These are phyloP conservation scores for Centropus bengalensis DNA, from an alignment of 2,113 vertebrate genomes.

Conservation along the genomic window DNA sequence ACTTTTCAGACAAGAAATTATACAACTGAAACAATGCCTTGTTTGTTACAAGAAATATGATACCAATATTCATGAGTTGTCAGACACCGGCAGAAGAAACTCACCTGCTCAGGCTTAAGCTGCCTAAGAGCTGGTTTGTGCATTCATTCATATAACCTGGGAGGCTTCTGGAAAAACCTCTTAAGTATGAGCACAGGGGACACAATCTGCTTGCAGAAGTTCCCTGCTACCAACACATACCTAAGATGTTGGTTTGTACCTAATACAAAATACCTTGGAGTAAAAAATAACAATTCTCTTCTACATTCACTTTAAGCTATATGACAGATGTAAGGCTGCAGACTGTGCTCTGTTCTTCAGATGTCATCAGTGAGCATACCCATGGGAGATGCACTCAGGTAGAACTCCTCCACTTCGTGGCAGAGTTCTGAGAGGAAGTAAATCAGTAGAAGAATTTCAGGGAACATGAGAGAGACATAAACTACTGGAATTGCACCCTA, in stretches of 20 bases:
- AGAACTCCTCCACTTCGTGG: too few species aligned
- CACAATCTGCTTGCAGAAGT: not conserved
- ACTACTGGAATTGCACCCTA: too few species aligned
- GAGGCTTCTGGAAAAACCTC: not conserved
- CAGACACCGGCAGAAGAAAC: not conserved
- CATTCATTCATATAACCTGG: not conserved
- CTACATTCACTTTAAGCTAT: not conserved
- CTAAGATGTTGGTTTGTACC: not conserved
- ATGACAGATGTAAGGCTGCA: not conserved
- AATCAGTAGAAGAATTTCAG: too few species aligned
- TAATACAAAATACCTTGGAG: not conserved
- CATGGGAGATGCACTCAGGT: too few species aligned
- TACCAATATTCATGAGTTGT: not conserved
- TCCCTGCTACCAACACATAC: not conserved
- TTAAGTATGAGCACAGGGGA: fast-evolving
- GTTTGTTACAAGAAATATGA: not conserved
- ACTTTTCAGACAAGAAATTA: not conserved
- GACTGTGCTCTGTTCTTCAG: too few species aligned
- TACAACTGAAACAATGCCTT: not conserved
- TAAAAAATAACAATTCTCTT: not conserved
- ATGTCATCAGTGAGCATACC: too few species aligned
- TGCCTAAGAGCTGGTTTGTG: not conserved
- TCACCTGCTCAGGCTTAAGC: not conserved
- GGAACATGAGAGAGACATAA: too few species aligned
- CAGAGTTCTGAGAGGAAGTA: too few species aligned